phyloP scores from a whole-genome alignment of 2,113 vertebrate species.

The Phylloscopus whistleri region DNA sequence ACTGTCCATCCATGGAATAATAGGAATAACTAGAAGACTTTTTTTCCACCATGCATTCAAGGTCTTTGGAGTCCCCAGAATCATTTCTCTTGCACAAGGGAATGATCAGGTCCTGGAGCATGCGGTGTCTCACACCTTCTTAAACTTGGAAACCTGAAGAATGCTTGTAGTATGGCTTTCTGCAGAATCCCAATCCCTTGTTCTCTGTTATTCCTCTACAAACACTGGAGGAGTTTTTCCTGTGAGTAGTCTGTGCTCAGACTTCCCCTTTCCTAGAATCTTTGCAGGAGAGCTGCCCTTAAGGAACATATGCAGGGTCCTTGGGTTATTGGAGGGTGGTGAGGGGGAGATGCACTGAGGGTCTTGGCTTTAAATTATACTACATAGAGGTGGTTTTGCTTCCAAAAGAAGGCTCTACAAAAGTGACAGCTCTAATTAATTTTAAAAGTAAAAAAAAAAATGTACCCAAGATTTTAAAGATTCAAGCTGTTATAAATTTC shows the following conservation, averaged over 20 bases:
- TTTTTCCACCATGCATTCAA: neutral
- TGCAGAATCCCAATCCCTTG: neutral
- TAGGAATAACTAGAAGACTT: neutral
- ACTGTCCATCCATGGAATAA: neutral
- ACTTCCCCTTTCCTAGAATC: neutral
- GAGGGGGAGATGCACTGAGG: no score
- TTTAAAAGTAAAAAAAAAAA: neutral
- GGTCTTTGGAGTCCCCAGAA: neutral
- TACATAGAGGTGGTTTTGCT: rapidly evolving
- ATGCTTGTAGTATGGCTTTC: neutral
- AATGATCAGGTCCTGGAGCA: neutral
- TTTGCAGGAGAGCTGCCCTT: neutral
- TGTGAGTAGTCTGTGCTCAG: neutral
- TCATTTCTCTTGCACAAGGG: neutral
- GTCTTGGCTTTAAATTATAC: neutral
- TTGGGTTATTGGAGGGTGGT: neutral
- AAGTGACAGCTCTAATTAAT: neutral
- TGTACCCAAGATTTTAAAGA: neutral
- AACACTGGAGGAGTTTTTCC: neutral
- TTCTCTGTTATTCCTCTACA: neutral
- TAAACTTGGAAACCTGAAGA: neutral
- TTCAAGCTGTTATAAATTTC: neutral
- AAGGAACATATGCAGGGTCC: rapidly evolving
- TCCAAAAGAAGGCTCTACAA: neutral
- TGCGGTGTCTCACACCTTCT: neutral